Evolutionary conservation across 2,888 invertebrate genomes (phyloP).

Genomic region (Lampropteryx suffumata): DNA sequence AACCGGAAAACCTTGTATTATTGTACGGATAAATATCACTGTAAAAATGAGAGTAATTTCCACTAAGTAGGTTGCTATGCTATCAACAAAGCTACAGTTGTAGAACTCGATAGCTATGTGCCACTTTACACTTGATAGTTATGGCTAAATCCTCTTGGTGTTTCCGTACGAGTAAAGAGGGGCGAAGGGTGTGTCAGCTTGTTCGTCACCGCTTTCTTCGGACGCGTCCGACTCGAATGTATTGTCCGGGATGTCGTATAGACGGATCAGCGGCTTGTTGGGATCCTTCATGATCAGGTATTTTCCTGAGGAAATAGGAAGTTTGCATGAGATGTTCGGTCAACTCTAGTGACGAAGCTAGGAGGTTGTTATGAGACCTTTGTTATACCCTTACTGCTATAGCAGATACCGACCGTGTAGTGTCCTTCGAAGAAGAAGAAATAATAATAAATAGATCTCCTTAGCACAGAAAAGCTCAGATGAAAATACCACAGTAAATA

Average conservation of each 20-base stretch:
- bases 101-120: slow-evolving; percentile 3
- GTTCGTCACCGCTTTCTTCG: slow-evolving; percentile 91
- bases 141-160: slow-evolving; percentile 56
- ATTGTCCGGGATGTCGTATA: slow-evolving; percentile 99
- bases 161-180: slow-evolving; percentile 78
- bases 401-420: too few species aligned
- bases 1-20: slow-evolving; percentile 45
- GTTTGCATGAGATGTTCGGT: too few species aligned
- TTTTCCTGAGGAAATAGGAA: slow-evolving; percentile 79
- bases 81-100: slow-evolving; percentile 3
- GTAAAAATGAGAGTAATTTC: slow-evolving; percentile 27
- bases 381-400: too few species aligned
- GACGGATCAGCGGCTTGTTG: slow-evolving; percentile 98
- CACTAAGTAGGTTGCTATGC: slow-evolving; percentile 13
- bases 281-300: slow-evolving; percentile 99
- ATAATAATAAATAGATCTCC: too few species aligned
- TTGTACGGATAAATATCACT: slow-evolving; percentile 42
- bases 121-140: neutral
- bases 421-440: too few species aligned
- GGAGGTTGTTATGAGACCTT: too few species aligned
- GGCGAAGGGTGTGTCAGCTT: slow-evolving; percentile 74
- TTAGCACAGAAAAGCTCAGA: too few species aligned
- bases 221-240: slow-evolving; percentile 99
- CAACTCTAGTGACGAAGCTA: too few species aligned
- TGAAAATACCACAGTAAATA: too few species aligned